Base-by-base conservation (phyloP, 2,888 invertebrate species). In the Thecophora atra region DNA sequence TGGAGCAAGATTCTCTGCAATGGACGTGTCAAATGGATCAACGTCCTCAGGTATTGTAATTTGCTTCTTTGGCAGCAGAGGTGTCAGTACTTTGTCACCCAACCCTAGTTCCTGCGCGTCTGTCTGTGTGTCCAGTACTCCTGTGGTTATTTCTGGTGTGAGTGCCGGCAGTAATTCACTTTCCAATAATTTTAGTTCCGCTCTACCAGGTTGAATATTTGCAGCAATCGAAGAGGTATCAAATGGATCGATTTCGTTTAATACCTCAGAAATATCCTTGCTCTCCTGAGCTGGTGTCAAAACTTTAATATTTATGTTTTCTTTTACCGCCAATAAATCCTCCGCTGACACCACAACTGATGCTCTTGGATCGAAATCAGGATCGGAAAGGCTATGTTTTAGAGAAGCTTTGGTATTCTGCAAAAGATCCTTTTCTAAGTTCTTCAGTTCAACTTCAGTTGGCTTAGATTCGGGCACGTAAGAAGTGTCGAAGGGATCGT, bases 1-100 rank as follows among this genome's bases (percentile, higher is more conserved):
- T 0, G 94, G 94, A 67, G 90, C 88, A 70, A 94, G 90, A 81
- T 93, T 92, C 72, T 88, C 89, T 0, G 94, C 94, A 79, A 94
- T 93, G 0, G 95, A 94, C 0, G 96, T 96, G 82, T 96, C 96
- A 83, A 96, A 96, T 0, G 96, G 96, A 87, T 95, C 95, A 11
- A 87, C 84, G 78, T 91, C 88, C 72, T 88, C 87, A 66, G 86
- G 81, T 44, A 85, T 82, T 30, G 85, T 82, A 2, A 82, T 81
- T 64, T 83, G 79, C 51, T 81, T 81, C 56, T 82, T 89, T 72
- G 84, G 78, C 24, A 91, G 87, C 70, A 89, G 87, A 0, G 91
- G 90, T 5, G 93, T 93, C 65, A 94, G 84, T 66, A 93, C 92
- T 84, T 93, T 94, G 11, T 88, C 89, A 74, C 90, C 89, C 70